These are phyloP conservation scores for Tetraodon nigroviridis DNA, from an alignment of 2,113 vertebrate species.

Conservation along the genomic window DNA sequence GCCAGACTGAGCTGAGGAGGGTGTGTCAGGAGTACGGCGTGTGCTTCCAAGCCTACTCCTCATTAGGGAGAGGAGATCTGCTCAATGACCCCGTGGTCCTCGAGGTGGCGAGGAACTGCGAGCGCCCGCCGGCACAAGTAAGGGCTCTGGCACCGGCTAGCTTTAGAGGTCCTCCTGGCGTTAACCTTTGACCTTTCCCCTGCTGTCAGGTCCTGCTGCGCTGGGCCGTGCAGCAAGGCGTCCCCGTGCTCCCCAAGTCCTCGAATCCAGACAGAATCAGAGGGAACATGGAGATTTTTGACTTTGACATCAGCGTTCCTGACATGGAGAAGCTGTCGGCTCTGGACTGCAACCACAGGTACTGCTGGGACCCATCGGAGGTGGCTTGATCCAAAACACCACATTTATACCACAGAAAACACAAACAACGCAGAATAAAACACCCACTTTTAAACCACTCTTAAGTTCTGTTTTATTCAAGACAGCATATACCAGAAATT, in stretches of 20 bases:
- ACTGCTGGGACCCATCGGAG: slow-evolving; percentile 76
- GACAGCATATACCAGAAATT: slow-evolving; percentile 55
- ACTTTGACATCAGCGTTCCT: slow-evolving; percentile 65
- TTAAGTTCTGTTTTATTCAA: slow-evolving; percentile 62
- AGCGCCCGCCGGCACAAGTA: slow-evolving; percentile 73
- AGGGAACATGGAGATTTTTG: slow-evolving; percentile 72
- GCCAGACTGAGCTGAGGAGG: slow-evolving; percentile 68
- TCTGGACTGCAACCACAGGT: slow-evolving; percentile 71
- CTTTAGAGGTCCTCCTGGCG: neutral
- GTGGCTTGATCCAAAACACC: slow-evolving; percentile 59
- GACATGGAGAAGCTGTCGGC: slow-evolving; percentile 69
- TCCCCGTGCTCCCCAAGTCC: slow-evolving; percentile 79
- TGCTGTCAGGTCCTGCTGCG: slow-evolving; percentile 66
- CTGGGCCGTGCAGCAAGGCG: slow-evolving; percentile 78
- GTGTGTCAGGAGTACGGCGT: slow-evolving; percentile 69
- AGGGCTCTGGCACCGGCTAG: neutral
- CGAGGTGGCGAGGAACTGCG: slow-evolving; percentile 60
- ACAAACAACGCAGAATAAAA: neutral
- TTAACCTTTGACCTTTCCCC: neutral
- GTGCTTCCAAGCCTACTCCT: slow-evolving; percentile 81
- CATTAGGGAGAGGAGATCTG: slow-evolving; percentile 74
- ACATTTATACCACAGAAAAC: neutral
- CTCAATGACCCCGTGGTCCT: slow-evolving; percentile 61
- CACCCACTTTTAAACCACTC: slow-evolving; percentile 36
- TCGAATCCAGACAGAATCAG: slow-evolving; percentile 63